Evolutionary conservation across 1,140 invertebrate genomes (phyloP), one percentile per base, ranked within the genome.

Genomic region (Dendrolimus punctatus): DNA sequence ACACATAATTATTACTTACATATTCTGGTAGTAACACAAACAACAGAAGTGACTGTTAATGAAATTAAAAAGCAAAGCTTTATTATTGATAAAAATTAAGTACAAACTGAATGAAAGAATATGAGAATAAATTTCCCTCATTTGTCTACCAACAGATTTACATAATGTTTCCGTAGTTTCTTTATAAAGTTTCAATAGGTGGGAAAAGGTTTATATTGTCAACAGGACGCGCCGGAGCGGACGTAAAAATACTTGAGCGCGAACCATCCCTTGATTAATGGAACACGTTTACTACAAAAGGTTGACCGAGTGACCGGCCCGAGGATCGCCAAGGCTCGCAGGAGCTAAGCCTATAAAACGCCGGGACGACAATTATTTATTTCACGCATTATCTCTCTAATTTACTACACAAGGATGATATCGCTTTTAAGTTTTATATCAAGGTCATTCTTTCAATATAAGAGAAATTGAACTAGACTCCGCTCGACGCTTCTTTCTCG

Each of bases 121-220:
- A 23, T 23, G 23, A 23, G 23, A 23, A 23, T 23, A 23, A 23
- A 2, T 23, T 23, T 23, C 3, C 23, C 23, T 23, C 23, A 23
- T 23, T 23, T 23, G 3, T 23, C 23, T 23, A 23, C 23, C 3
- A 23, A 23, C 23, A 23, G 1, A 23, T 23, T 23, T 1, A 23
- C 23, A 23, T 23, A 23, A 23, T 23, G 3, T 23, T 23, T 2
- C 36, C 40, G 44, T 52, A 51, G 57, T 58, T 58, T 58, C 43
- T 50, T 49, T 45, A 46, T 7, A 38, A 6, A 8, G 40, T 37
- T 5, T 53, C 46, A 60, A 60, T 62, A 55, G 52, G 60, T 57
- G 55, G 5, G 51, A 62, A 57, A 62, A 62, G 49, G 53, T 57
- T 61, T 62, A 57, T 62, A 55, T 58, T 62, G 58, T 60, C 51